These are phyloP conservation scores for Rhynchotus rufescens DNA, from an alignment of 2,797 vertebrate genomes.

Conservation along the genomic window DNA sequence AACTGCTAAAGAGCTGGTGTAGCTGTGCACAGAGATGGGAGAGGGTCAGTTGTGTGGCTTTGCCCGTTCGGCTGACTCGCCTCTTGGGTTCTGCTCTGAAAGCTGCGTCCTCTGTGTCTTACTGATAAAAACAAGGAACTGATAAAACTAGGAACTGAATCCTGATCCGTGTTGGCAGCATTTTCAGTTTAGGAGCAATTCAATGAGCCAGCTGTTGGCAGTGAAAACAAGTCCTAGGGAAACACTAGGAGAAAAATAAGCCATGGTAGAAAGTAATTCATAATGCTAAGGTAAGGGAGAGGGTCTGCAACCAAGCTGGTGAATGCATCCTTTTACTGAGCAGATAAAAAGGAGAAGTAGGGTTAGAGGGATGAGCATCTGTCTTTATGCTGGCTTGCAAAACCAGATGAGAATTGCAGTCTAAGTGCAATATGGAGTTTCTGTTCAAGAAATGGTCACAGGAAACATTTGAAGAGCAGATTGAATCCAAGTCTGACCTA, in stretches of 20 bases:
- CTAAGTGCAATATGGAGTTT: neutral
- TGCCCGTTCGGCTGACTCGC: neutral
- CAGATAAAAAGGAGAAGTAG: slow-evolving; percentile 9
- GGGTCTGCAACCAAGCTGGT: neutral
- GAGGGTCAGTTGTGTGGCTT: slow-evolving; percentile 4
- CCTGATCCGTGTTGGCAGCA: neutral
- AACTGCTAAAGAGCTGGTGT: neutral
- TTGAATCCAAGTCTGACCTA: accelerated
- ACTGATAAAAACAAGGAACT: neutral
- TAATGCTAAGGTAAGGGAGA: neutral
- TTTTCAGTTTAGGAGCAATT: slow-evolving; percentile 4
- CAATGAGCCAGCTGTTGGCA: neutral
- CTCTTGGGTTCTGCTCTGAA: neutral
- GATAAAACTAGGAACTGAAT: neutral
- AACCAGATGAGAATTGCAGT: slow-evolving; percentile 6
- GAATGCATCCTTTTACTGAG: slow-evolving; percentile 14
- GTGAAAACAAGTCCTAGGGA: neutral
- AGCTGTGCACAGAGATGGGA: neutral
- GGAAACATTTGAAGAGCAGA: slow-evolving; percentile 13
- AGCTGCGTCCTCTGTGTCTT: neutral
- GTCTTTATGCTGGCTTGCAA: neutral
- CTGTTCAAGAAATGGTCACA: neutral
- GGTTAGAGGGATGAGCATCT: neutral
- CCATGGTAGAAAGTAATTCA: neutral
- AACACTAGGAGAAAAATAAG: neutral